Evolutionary conservation across 2,888 invertebrate species (phyloP), one percentile per base, ranked within the genome.

Genomic region (Physocephala rufipes): DNA sequence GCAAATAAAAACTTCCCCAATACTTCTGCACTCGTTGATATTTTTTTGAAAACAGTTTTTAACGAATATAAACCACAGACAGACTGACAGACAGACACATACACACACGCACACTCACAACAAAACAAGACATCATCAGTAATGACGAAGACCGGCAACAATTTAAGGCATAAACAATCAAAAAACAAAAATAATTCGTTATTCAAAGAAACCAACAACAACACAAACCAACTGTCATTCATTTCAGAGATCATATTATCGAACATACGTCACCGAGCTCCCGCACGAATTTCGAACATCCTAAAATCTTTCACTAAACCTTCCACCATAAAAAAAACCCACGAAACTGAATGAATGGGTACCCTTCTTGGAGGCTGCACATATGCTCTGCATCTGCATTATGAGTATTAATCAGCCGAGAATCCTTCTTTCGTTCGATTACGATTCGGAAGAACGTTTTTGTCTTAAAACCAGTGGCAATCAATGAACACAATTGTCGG

Each of bases 341-440:
- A 19, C 21, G 59, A 21, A 21, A 43, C 24, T 24, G 9, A 49
- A 66, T n/a, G 49, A 65, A 36, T 3, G 4, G 58, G 51, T 13
- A 30, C 68, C 68, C 62, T 68, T 58, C 45, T 24, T 45, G 19
- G 43, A 61, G 58, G 74, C 72, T 74, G 73, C 73, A 77, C 78
- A 81, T 77, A 80, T 80, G 81, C 79, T 79, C 76, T 75, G 77
- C 78, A 80, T 78, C 76, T 82, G 81, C 80, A 82, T 82, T 82
- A 82, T n/a, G n/a, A n/a, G n/a, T n/a, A n/a, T 82, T 82, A 81
- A 82, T 82, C 80, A 78, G 78, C 76, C 71, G 67, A 70, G 45
- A 53, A 73, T 67, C 59, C 65, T 64, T 70, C 36, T 26, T 61
- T 76, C 76, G 77, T 5, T 9, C 15, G 58, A 58, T 26, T 21